Conservation (phyloP, 2,888 invertebrate species). For the Stramonita haemastoma region DNA sequence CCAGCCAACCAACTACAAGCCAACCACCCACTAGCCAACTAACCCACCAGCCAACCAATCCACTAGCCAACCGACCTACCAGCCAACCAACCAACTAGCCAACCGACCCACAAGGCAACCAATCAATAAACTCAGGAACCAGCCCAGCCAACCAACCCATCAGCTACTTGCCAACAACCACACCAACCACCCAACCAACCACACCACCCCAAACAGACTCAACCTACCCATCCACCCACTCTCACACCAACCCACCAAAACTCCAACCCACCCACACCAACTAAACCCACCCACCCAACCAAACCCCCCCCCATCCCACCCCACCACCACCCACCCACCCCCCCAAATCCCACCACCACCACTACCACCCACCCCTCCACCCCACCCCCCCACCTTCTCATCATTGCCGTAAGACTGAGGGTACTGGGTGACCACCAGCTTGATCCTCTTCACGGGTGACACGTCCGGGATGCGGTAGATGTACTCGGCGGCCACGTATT, state of each 20-base stretch:
- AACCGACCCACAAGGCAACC: too few relatives aligned
- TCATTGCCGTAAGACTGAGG: conserved; percentile 46
- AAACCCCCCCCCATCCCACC: not conserved
- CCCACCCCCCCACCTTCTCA: conserved; percentile 25
- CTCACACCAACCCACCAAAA: too few relatives aligned
- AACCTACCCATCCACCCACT: too few relatives aligned
- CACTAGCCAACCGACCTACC: too few relatives aligned
- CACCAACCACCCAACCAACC: too few relatives aligned
- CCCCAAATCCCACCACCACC: not conserved
- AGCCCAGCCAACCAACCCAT: too few relatives aligned
- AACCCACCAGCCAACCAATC: too few relatives aligned
- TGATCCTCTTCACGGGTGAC: conserved; percentile 31
- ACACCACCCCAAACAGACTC: too few relatives aligned
- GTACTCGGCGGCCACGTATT: conserved; percentile 39
- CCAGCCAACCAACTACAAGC: not conserved
- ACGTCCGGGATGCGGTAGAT: conserved; percentile 35
- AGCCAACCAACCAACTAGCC: too few relatives aligned
- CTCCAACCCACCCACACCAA: not conserved
- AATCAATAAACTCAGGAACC: too few relatives aligned
- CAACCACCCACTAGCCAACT: too few relatives aligned
- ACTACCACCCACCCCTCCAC: not conserved
- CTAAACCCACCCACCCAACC: not conserved
- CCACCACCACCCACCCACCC: not conserved
- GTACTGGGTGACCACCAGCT: conserved; percentile 47
- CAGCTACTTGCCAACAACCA: too few relatives aligned